These are phyloP conservation scores for Electrona antarctica DNA, from an alignment of 2,113 vertebrate species.

Conservation along the genomic window DNA sequence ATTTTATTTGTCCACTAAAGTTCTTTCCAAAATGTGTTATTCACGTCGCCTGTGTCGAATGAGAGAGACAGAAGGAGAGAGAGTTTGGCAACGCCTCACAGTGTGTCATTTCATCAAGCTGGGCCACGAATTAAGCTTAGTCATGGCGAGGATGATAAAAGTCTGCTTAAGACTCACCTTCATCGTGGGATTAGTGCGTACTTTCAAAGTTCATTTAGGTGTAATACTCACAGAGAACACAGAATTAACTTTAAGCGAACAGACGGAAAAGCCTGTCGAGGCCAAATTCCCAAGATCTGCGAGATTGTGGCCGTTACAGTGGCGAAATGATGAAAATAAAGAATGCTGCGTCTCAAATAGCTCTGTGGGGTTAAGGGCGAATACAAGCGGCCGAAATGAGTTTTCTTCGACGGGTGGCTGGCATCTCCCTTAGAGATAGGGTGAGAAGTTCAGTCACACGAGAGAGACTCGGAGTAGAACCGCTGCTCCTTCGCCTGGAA, in stretches of 20 bases:
- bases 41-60: conserved; percentile 20
- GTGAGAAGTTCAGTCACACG: too few species aligned
- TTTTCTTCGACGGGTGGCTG: too few species aligned
- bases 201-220: too few species aligned
- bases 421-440: too few species aligned
- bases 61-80: conserved; percentile 1
- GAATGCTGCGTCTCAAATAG: conserved; percentile 35
- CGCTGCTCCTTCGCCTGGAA: too few species aligned
- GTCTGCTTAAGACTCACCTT: conserved; percentile 22
- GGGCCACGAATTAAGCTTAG: conserved; percentile 35
- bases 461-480: too few species aligned
- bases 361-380: conserved; percentile 3
- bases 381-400: too few species aligned
- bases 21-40: conserved; percentile 56
- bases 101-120: not conserved
- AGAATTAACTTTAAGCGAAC: conserved; percentile 5
- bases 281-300: conserved; percentile 28
- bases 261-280: conserved; percentile 14
- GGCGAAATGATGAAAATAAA: conserved; percentile 35
- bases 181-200: conserved; percentile 11
- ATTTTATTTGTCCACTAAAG: conserved; percentile 51
- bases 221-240: not conserved
- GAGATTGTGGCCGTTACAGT: not conserved
- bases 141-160: conserved; percentile 13
- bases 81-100: conserved; percentile 5